Evolutionary conservation across 1,140 invertebrate species (phyloP).

Genomic region (Drosophila lowei): DNA sequence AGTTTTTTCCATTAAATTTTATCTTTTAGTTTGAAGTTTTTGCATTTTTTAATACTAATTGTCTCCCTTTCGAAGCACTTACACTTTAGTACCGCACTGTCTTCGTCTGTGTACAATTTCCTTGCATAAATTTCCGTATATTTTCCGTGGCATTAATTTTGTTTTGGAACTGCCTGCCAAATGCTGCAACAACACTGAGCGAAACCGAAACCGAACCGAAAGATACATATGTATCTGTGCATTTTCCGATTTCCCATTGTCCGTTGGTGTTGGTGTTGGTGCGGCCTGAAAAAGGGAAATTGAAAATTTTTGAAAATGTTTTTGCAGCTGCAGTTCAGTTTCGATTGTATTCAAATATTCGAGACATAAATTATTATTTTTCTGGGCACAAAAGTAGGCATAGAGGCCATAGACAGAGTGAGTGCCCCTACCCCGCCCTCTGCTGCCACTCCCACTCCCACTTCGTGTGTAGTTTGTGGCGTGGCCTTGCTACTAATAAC

Average conservation of each 20-base stretch:
- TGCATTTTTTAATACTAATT: neutral
- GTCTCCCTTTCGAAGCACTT: neutral
- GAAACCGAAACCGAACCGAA: too few species aligned
- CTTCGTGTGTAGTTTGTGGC: constrained; percentile 15
- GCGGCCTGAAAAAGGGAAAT: constrained; percentile 33
- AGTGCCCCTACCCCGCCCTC: constrained; percentile 4
- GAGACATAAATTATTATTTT: constrained; percentile 74
- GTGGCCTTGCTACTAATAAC: constrained; percentile 79
- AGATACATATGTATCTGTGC: constrained; percentile 13
- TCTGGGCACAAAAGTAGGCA: constrained; percentile 13
- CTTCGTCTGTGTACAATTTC: neutral
- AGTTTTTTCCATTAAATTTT: too few species aligned
- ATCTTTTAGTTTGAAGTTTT: too few species aligned
- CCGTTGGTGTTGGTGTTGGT: neutral
- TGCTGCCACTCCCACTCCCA: too few species aligned
- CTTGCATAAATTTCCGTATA: constrained; percentile 12
- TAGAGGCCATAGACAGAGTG: constrained; percentile 38
- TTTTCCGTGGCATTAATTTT: constrained; percentile 19
- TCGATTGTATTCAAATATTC: constrained; percentile 75
- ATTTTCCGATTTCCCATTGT: constrained; percentile 46
- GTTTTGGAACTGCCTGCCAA: constrained; percentile 27
- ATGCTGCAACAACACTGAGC: constrained; percentile 13
- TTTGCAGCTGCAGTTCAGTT: constrained; percentile 19
- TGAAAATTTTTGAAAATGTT: constrained; percentile 42
- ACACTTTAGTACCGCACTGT: constrained; percentile 7